Conservation (phyloP, 2,797 vertebrate species). For the Characodon lateralis region DNA sequence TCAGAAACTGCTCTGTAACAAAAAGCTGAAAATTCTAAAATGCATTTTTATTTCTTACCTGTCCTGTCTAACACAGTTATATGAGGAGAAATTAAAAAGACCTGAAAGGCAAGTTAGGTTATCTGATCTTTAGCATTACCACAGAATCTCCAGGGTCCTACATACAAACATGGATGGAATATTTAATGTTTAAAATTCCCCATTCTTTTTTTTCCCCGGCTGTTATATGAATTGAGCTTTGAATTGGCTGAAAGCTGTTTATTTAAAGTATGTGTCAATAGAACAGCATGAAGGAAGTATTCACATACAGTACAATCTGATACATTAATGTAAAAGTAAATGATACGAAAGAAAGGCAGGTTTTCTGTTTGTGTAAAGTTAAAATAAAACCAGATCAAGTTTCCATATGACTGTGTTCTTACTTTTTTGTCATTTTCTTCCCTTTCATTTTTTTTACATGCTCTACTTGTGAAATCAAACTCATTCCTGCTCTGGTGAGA, state of each 20-base stretch:
- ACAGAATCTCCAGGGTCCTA: constrained; percentile 36
- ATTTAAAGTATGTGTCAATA: constrained; percentile 13
- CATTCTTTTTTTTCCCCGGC: constrained; percentile 28
- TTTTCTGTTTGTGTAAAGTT: no score
- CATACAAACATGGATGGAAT: constrained; percentile 48
- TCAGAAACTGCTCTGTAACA: constrained; percentile 17
- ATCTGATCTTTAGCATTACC: constrained; percentile 42
- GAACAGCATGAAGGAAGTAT: background rate
- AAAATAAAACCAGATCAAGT: no score
- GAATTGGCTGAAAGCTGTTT: constrained; percentile 40
- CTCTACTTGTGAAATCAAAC: no score
- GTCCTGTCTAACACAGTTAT: no score
- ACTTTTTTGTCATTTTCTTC: no score
- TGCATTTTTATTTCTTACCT: background rate
- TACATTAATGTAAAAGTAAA: background rate
- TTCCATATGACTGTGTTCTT: no score
- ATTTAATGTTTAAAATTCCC: constrained; percentile 50
- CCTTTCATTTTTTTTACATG: no score
- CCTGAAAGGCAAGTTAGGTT: constrained; percentile 36
- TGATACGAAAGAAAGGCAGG: no score
- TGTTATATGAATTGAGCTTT: constrained; percentile 24
- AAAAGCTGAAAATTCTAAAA: constrained; percentile 21
- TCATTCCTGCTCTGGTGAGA: no score
- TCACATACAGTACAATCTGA: no score
- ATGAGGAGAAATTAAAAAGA: constrained; percentile 35